Evolutionary conservation across 2,113 vertebrate genomes (phyloP).

Genomic region (Amphilophus citrinellus): DNA sequence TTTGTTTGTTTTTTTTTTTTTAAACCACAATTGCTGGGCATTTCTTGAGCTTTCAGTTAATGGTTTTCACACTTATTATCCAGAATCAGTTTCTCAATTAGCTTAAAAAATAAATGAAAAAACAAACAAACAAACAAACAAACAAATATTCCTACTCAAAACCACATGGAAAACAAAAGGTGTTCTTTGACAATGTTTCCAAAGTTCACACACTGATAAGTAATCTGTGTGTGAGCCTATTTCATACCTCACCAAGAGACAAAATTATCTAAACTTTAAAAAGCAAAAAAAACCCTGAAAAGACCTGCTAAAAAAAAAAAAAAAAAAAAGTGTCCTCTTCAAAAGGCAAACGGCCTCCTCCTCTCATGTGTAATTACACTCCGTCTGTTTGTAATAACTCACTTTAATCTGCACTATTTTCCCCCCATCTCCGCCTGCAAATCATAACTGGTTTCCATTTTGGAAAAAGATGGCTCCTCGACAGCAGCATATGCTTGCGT

Average conservation of each 20-base stretch:
- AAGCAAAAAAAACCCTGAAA: no score
- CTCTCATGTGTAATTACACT: slow-evolving; percentile 54
- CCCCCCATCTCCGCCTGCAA: slow-evolving; percentile 22
- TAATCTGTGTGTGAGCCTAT: background rate
- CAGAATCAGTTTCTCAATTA: background rate
- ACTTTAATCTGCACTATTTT: slow-evolving; percentile 36
- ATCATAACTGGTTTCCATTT: slow-evolving; percentile 69
- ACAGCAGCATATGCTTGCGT: slow-evolving; percentile 67
- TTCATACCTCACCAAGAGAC: background rate
- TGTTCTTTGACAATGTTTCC: no score
- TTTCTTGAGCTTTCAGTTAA: background rate
- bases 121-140: background rate
- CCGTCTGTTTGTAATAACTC: slow-evolving; percentile 57
- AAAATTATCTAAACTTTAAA: background rate
- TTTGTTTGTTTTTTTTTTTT: background rate
- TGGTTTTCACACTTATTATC: background rate
- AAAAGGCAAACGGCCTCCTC: slow-evolving; percentile 44
- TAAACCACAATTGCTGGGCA: background rate
- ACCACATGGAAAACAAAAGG: background rate
- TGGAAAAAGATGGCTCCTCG: slow-evolving; percentile 66
- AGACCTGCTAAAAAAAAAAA: background rate
- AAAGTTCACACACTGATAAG: background rate
- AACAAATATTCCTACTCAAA: background rate
- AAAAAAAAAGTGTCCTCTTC: background rate
- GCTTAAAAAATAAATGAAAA: background rate